Evolutionary conservation across 2,113 vertebrate genomes (phyloP), one percentile per base, ranked within the genome.

Genomic region (Phocoena phocoena): DNA sequence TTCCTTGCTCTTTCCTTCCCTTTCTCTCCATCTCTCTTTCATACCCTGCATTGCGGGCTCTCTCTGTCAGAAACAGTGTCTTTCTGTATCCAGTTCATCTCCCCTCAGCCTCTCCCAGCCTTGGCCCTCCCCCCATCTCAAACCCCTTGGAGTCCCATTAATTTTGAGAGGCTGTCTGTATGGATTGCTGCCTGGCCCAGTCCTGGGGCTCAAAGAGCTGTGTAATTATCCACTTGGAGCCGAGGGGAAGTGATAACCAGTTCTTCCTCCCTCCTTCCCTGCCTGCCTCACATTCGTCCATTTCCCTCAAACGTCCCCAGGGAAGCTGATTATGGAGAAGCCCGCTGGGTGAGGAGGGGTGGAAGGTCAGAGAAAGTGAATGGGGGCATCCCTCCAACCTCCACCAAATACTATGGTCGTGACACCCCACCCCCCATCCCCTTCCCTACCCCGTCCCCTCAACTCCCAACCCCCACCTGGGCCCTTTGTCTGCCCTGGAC

Each of bases 101-200:
- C 25, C 8, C 77, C 44, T 50, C 80, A 5, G 87, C 47, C 47
- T 60, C 74, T 12, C 67, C 53, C 33, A 33, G 70, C 2, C 80
- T 44, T 13, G 12, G 60, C 65, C 92, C 62, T 63, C 15, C 93
- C 86, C 68, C 7, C 53, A 14, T 4, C 80, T 63, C 67, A 58
- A 86, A 8, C 79, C 82, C 95, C 97, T 93, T 50, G 91, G 96
- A 98, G 96, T 96, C 81, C 97, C 98, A 98, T 98, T 98, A 97
- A 98, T 98, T 98, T 96, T 96, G 86, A 98, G 98, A 98, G 97
- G 96, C 95, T 98, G 96, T 95, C 97, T 96, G 55, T 97, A 65
- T 62, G 92, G 98, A 95, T 97, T 95, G 96, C 98, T 28, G 83
- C 94, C 90, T 91, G 88, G 93, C 97, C 86, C 77, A 88, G 97